Percentiles rank a stretch among this genome's conserved stretches.
Evolutionary conservation across 2,888 invertebrate species (phyloP).

Genomic region (Erebia ligea): DNA sequence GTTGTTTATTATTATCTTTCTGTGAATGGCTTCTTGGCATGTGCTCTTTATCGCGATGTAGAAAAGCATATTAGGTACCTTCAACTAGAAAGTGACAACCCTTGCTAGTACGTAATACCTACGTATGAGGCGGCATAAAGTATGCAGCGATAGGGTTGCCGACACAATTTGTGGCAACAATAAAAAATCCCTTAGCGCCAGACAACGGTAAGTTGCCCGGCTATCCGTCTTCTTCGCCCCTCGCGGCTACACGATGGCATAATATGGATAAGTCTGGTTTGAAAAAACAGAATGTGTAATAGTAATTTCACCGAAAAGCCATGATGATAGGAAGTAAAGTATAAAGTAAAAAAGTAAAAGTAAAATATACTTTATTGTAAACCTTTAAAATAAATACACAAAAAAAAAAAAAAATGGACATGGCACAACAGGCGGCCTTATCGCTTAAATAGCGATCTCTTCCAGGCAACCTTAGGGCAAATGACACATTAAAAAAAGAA

Average conservation of each 20-base stretch:
- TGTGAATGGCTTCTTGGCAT: neutral
- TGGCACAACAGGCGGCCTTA: no score
- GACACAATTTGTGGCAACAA: conserved; percentile 79
- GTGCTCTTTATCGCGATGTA: neutral
- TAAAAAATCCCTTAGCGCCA: conserved; percentile 81
- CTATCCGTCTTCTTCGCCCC: conserved; percentile 79
- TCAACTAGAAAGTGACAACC: conserved; percentile 9
- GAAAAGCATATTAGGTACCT: neutral
- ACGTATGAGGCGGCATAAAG: conserved; percentile 62
- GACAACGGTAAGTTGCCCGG: conserved; percentile 69
- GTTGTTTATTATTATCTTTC: no score
- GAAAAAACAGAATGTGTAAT: neutral
- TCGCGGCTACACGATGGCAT: conserved; percentile 53
- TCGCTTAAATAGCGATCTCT: no score
- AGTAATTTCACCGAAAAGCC: no score
- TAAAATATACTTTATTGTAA: no score
- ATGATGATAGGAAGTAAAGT: no score
- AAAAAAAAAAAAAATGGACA: no score
- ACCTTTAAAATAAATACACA: no score
- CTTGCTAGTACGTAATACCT: conserved; percentile 7
- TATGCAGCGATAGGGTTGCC: conserved; percentile 71
- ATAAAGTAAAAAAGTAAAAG: no score
- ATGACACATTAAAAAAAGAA: no score
- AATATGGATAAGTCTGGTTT: conserved; percentile 51
- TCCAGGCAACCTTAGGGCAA: no score